phyloP scores from a whole-genome alignment of 2,888 invertebrate genomes.

The Melanophora roralis region DNA sequence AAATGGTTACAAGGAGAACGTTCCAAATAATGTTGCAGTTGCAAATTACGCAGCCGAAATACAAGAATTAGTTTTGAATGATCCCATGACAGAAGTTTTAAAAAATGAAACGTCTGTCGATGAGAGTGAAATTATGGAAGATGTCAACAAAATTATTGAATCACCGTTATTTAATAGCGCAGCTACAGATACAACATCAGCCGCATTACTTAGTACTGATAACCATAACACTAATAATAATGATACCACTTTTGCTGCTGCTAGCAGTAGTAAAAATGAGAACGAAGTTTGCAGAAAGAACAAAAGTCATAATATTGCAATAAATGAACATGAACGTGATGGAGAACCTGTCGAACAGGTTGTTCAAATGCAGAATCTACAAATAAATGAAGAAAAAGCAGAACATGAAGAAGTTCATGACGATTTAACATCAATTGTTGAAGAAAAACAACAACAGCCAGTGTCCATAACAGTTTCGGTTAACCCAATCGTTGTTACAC shows the following conservation, averaged over 20 bases:
- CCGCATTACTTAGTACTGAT: not conserved
- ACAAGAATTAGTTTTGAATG: conserved; percentile 61
- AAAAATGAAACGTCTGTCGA: conserved; percentile 71
- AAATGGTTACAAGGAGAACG: conserved; percentile 37
- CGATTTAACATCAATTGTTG: conserved; percentile 19
- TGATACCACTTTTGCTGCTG: conserved; percentile 21
- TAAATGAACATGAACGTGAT: conserved; percentile 18
- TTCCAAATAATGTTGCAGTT: conserved; percentile 13
- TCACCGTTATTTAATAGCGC: conserved; percentile 35
- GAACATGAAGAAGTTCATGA: conserved; percentile 48
- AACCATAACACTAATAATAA: not conserved
- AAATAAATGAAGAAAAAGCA: conserved; percentile 59
- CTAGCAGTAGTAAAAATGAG: conserved; percentile 62
- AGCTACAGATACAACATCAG: not conserved
- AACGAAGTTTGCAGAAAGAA: conserved; percentile 66
- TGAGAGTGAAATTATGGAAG: conserved; percentile 64
- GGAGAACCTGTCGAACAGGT: conserved; percentile 72
- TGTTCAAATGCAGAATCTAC: conserved; percentile 64
- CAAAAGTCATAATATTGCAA: conserved; percentile 13
- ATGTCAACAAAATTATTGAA: conserved; percentile 35
- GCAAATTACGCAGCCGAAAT: conserved; percentile 31
- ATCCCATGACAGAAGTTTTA: conserved; percentile 68
- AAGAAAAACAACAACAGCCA: conserved; percentile 44
- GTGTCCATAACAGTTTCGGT: conserved; percentile 50
- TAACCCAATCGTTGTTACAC: conserved; percentile 55